A percentile compares a stretch with the other conserved stretches of the same genome.
phyloP scores from a whole-genome alignment of 2,888 invertebrate species.

The Dolichopus griseipennis region DNA sequence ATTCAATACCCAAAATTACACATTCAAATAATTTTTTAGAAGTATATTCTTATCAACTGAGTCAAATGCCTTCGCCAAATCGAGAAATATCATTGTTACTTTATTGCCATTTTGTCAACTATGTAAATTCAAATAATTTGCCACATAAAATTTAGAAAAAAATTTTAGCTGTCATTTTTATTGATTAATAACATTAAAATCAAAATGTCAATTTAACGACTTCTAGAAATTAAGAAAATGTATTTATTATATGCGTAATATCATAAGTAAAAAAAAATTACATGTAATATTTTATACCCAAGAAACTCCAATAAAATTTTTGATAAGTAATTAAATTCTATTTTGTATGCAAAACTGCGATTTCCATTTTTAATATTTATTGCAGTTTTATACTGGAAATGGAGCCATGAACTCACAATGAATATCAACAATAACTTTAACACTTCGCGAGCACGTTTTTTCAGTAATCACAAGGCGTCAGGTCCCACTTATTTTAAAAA shows the following conservation, averaged over 20 bases:
- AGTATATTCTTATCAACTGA: no score
- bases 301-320: not conserved
- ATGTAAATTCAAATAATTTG: not conserved
- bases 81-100: no score
- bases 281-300: not conserved
- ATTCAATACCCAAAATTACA: no score
- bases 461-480: not conserved
- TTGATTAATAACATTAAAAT: not conserved
- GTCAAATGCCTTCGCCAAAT: no score
- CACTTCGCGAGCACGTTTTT: no score
- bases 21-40: no score
- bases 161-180: not conserved
- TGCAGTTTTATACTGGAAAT: no score
- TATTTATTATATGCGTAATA: not conserved
- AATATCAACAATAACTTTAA: no score
- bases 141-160: not conserved
- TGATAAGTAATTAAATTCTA: not conserved
- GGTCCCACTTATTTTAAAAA: not conserved
- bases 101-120: not conserved
- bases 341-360: constrained; percentile 1
- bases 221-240: not conserved
- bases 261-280: no score
- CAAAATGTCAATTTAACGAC: not conserved
- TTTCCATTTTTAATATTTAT: not conserved
- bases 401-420: no score